phyloP scores from a whole-genome alignment of 2,113 vertebrate species.

The Lanius ludovicianus region DNA sequence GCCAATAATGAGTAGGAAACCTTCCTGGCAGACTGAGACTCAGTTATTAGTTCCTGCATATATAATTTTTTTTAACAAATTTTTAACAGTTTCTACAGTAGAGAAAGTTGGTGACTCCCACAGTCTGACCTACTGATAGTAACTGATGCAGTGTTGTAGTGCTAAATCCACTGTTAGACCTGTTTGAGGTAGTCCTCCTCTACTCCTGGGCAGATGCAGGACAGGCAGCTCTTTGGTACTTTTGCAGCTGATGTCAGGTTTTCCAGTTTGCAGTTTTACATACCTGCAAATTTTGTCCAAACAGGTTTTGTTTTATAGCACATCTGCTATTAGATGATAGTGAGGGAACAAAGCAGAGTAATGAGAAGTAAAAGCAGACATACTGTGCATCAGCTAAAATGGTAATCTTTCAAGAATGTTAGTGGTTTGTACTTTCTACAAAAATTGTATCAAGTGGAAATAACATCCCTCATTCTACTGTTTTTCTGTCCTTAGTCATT shows the following conservation, averaged over 20 bases:
- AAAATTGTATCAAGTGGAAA: constrained; percentile 43
- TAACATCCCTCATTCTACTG: constrained; percentile 30
- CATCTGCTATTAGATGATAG: neutral
- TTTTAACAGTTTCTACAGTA: neutral
- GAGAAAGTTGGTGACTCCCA: neutral
- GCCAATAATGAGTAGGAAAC: neutral
- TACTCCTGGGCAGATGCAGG: neutral
- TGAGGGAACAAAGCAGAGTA: neutral
- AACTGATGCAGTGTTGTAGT: neutral
- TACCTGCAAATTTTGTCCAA: neutral
- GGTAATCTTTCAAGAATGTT: constrained; percentile 17
- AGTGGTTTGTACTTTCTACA: neutral
- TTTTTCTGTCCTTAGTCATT: constrained; percentile 45
- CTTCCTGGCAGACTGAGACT: neutral
- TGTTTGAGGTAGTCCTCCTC: neutral
- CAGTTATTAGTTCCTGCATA: neutral
- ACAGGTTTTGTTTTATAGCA: neutral
- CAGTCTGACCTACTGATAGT: neutral
- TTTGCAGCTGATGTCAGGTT: neutral
- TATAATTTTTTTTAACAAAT: neutral
- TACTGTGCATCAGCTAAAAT: neutral
- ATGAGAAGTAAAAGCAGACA: neutral
- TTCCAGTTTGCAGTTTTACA: neutral
- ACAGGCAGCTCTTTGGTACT: neutral
- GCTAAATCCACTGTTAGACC: neutral